A percentile compares a stretch with the other conserved stretches of the same genome.
phyloP scores from a whole-genome alignment of 2,113 vertebrate species.

The Ceyx cyanopectus region DNA sequence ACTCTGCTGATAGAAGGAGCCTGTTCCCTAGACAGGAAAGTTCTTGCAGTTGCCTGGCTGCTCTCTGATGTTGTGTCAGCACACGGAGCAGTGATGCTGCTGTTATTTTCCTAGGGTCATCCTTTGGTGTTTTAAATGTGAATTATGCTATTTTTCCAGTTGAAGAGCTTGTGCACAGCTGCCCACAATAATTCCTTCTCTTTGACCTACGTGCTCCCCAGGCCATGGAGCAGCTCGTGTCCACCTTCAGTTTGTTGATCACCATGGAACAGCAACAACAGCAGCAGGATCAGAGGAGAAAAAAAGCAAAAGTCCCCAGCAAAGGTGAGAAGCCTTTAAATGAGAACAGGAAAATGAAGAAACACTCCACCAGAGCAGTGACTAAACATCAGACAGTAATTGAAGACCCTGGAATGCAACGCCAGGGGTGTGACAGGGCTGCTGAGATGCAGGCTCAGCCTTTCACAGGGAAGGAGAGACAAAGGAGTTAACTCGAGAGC shows the following conservation, averaged over 20 bases:
- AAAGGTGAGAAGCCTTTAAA: neutral
- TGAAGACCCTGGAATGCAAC: neutral
- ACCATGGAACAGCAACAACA: neutral
- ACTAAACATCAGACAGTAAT: neutral
- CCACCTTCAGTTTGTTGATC: neutral
- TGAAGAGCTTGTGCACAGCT: neutral
- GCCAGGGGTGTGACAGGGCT: neutral
- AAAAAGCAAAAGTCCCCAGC: neutral
- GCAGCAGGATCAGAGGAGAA: neutral
- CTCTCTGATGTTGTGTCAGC: neutral
- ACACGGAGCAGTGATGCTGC: neutral
- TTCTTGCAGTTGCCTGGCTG: neutral
- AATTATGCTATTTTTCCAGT: neutral
- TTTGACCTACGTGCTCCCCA: neutral
- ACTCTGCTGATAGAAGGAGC: neutral
- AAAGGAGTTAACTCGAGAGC: conserved; percentile 5
- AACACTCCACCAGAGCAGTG: neutral
- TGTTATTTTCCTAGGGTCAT: neutral
- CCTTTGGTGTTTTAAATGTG: neutral
- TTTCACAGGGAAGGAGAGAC: neutral
- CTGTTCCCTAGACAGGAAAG: neutral
- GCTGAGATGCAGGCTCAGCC: neutral
- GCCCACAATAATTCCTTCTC: neutral
- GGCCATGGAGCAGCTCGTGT: neutral
- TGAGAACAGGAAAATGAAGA: neutral